A percentile compares a stretch with the other conserved stretches of the same genome.
Evolutionary conservation across 2,888 invertebrate genomes (phyloP).

Genomic region (Drosophila vallismaia): DNA sequence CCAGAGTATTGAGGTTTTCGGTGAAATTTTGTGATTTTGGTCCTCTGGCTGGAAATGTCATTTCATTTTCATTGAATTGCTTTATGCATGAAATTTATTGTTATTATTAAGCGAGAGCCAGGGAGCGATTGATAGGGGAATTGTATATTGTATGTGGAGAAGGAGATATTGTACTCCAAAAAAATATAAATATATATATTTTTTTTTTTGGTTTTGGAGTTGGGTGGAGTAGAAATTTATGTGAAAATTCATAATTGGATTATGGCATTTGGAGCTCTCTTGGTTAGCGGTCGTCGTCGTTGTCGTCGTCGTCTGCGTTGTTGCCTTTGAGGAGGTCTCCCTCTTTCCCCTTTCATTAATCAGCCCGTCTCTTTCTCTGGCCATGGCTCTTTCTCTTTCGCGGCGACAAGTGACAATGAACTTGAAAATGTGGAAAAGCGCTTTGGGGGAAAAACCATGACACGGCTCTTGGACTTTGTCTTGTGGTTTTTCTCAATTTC

Average conservation of each 20-base stretch:
- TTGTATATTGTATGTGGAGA: background rate
- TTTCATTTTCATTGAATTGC: conserved; percentile 73
- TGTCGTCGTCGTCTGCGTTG: conserved; percentile 61
- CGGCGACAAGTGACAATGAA: conserved; percentile 66
- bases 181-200: conserved; percentile 25
- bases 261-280: conserved; percentile 72
- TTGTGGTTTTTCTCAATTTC: conserved; percentile 29
- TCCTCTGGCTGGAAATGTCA: conserved; percentile 27
- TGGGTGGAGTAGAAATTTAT: conserved; percentile 63
- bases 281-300: conserved; percentile 62
- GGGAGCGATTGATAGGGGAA: conserved; percentile 18
- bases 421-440: conserved; percentile 63
- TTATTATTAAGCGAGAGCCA: conserved; percentile 65
- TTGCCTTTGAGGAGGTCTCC: conserved; percentile 59
- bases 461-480: conserved; percentile 28
- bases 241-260: conserved; percentile 79
- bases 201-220: conserved; percentile 12
- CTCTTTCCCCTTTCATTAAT: background rate
- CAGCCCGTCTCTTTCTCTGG: background rate
- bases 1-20: conserved; percentile 7
- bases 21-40: conserved; percentile 10
- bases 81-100: conserved; percentile 74
- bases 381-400: conserved; percentile 11
- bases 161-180: conserved; percentile 29
- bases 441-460: conserved; percentile 16